Evolutionary conservation across 2,113 vertebrate species (phyloP), one percentile per base, ranked within the genome.

Genomic region (Leucosticte australis): DNA sequence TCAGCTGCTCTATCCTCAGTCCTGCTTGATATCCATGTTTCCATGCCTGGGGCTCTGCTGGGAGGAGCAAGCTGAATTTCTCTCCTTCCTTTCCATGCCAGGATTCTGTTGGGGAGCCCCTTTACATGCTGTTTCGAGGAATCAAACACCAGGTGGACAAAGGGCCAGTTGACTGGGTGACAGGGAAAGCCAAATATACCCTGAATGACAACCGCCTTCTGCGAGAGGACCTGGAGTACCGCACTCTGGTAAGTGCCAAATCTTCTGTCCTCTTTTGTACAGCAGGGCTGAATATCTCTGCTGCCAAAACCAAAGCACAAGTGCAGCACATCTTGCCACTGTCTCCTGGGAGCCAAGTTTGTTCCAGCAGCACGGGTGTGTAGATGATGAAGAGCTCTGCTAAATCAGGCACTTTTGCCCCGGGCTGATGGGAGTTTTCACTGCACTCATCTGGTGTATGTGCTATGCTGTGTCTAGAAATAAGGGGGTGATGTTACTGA

Each of bases 141-240:
- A 99, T 99, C 95, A 99, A 99, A 95, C 99, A 99, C 96, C 99
- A 99, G 87, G 99, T 99, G 50, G 99, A 99, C 95, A 99, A 99
- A 98, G 99, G 99, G 2, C 99, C 99, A 0, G 99, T 99, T 44
- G 99, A 99, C 62, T 98, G 98, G n/a, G 99, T 99, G 84, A 99
- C 99, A 1, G 99, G 99, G 41, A 99, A 99, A 95, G 99, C 99
- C 94, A 99, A 99, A 84, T 99, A 99, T 68, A 99, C 99, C 20
- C 98, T 99, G 49, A 99, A 99, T 22, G 99, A 99, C 97, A 99
- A 99, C 98, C 98, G 99, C 15, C 97, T 99, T 74, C 98, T 99
- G 96, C 96, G 99, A 80, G 99, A 99, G 90, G 99, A 99, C 33
- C 97, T 99, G 91, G 99, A 99, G 88, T 99, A 99, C 94, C 98